Conservation (phyloP, 2,797 vertebrate genomes). For the Rhinichthys osculus region DNA sequence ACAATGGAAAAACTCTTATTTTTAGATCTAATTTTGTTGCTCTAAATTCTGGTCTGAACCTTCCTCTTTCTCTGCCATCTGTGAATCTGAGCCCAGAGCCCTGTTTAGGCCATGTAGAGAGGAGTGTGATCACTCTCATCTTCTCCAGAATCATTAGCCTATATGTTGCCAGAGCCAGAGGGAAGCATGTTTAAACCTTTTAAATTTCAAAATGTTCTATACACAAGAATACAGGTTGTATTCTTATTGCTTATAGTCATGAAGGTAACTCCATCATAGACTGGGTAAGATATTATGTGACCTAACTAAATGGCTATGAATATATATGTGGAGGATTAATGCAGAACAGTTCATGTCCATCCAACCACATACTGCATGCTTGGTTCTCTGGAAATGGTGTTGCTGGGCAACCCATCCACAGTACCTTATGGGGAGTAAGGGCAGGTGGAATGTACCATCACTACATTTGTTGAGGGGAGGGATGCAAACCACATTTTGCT, state of each 20-base stretch:
- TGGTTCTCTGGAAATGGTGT: slow-evolving; percentile 65
- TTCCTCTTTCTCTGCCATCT: not conserved
- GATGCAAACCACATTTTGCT: not conserved
- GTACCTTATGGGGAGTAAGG: slow-evolving; percentile 63
- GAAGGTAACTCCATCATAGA: not conserved
- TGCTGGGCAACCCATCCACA: slow-evolving; percentile 70
- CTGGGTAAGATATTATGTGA: not conserved
- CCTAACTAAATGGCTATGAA: not conserved
- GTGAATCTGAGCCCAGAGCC: not conserved
- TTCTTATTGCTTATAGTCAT: not conserved
- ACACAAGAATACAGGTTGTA: not conserved
- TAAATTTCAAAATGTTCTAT: not conserved
- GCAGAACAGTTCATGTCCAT: slow-evolving; percentile 48
- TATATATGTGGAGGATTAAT: slow-evolving; percentile 36
- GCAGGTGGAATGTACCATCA: slow-evolving; percentile 66
- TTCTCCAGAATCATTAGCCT: not conserved
- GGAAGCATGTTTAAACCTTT: not conserved
- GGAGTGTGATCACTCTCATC: slow-evolving; percentile 18
- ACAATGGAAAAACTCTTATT: not conserved
- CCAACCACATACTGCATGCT: slow-evolving; percentile 54
- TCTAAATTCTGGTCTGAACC: not conserved
- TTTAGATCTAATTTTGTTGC: not conserved
- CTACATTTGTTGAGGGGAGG: slow-evolving; percentile 27
- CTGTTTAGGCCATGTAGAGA: not conserved
- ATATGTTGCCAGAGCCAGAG: not conserved